A percentile compares a stretch with the other conserved stretches of the same genome.
Evolutionary conservation across 2,113 vertebrate species (phyloP).

Genomic region (Clinocottus analis): DNA sequence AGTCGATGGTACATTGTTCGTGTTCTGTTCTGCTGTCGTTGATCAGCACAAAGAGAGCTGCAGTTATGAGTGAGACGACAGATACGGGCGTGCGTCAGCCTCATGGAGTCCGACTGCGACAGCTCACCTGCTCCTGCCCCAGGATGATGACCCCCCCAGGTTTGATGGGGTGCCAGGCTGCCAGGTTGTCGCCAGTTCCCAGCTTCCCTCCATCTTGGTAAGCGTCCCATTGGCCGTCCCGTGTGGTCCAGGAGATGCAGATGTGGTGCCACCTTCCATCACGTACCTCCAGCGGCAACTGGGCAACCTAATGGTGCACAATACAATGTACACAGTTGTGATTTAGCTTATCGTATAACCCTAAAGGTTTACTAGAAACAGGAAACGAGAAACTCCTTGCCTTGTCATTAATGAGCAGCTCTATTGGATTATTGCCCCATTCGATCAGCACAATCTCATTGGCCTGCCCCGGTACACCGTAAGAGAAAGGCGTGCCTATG

Average conservation of each 20-base stretch:
- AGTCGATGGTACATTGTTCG: background rate
- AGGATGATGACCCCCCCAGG: slow-evolving; percentile 94
- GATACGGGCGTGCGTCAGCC: background rate
- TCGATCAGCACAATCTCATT: slow-evolving; percentile 99
- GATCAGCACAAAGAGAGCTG: background rate
- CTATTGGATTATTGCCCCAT: slow-evolving; percentile 98
- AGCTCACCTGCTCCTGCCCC: slow-evolving; percentile 96
- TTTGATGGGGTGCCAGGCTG: slow-evolving; percentile 98
- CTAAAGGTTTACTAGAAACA: background rate
- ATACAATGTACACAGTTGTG: background rate
- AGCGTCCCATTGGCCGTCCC: slow-evolving; percentile 97
- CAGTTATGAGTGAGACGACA: background rate
- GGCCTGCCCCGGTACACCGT: slow-evolving; percentile 94
- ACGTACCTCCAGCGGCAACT: slow-evolving; percentile 92
- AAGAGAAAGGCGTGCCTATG: slow-evolving; percentile 96
- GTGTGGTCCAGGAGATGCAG: slow-evolving; percentile 95
- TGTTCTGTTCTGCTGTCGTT: slow-evolving; percentile 4
- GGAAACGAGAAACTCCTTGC: slow-evolving; percentile 75
- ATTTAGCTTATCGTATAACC: background rate
- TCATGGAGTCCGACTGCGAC: background rate
- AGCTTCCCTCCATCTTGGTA: slow-evolving; percentile 94
- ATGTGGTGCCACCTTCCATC: slow-evolving; percentile 97
- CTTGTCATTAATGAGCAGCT: slow-evolving; percentile 97
- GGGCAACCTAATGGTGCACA: slow-evolving; percentile 85
- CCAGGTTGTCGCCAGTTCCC: slow-evolving; percentile 93